Evolutionary conservation across 2,797 vertebrate species (phyloP).

Genomic region (Danio aesculapii): DNA sequence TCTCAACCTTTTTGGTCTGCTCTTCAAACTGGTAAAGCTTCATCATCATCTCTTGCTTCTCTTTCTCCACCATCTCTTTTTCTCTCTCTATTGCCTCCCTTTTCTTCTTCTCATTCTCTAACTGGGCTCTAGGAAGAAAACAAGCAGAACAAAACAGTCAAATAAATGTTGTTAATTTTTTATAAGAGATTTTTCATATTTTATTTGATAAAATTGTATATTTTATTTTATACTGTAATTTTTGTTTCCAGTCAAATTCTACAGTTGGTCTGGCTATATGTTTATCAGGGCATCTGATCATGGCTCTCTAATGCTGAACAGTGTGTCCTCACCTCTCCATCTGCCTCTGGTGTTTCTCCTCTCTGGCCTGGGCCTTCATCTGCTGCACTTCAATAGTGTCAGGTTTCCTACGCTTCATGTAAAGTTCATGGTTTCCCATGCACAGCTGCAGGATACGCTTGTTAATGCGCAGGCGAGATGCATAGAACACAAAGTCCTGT

Average conservation of each 20-base stretch:
- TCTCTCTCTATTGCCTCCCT: slow-evolving; percentile 91
- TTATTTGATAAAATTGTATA: too few relatives aligned
- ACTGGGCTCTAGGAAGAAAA: slow-evolving; percentile 80
- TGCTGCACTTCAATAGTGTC: slow-evolving; percentile 98
- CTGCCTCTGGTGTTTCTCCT: slow-evolving; percentile 92
- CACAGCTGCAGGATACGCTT: slow-evolving; percentile 93
- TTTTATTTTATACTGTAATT: not conserved
- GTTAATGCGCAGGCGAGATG: slow-evolving; percentile 90
- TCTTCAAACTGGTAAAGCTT: slow-evolving; percentile 89
- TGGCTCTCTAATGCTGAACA: not conserved
- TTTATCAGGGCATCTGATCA: not conserved
- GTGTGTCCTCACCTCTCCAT: slow-evolving; percentile 79
- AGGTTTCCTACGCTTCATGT: slow-evolving; percentile 90
- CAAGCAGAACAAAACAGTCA: not conserved
- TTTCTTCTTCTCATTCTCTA: slow-evolving; percentile 91
- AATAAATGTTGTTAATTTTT: too few relatives aligned
- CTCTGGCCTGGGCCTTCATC: slow-evolving; percentile 96
- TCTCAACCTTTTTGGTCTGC: slow-evolving; percentile 93
- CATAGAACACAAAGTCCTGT: slow-evolving; percentile 94
- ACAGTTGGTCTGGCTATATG: not conserved
- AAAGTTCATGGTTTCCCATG: slow-evolving; percentile 96
- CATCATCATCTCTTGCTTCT: slow-evolving; percentile 90
- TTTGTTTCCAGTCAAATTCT: not conserved
- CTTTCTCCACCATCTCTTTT: slow-evolving; percentile 90
- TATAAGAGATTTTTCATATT: not conserved